These are phyloP conservation scores for Lepeophtheirus nordmannii DNA, from an alignment of 2,888 invertebrate species.

Conservation along the genomic window DNA sequence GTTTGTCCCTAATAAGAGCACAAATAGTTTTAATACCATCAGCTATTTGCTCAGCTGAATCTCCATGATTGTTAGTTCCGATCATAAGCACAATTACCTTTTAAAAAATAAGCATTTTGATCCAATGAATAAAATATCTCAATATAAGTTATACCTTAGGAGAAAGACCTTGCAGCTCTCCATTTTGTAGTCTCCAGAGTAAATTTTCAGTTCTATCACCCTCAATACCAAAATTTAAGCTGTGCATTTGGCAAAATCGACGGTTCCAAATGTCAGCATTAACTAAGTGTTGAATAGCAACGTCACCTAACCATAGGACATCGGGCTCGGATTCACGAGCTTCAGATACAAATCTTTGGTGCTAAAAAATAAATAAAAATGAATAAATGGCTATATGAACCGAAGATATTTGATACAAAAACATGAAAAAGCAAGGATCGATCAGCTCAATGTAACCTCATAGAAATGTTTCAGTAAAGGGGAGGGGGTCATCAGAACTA, in stretches of 20 bases:
- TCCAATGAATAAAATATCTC: not conserved
- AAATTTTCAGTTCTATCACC: constrained; percentile 75
- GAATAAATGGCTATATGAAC: no score
- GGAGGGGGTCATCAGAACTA: no score
- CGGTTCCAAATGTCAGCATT: constrained; percentile 75
- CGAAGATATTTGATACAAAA: not conserved
- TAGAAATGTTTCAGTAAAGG: no score
- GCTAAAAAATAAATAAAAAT: constrained; percentile 42
- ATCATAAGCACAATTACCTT: constrained; percentile 70
- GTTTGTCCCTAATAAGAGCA: constrained; percentile 53
- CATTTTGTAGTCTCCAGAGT: constrained; percentile 74
- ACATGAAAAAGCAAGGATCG: not conserved
- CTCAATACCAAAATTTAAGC: constrained; percentile 76
- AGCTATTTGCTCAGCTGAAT: constrained; percentile 61
- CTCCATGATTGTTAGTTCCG: constrained; percentile 70
- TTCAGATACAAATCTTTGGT: constrained; percentile 65
- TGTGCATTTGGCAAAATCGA: constrained; percentile 76
- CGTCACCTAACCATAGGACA: constrained; percentile 78
- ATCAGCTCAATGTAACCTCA: no score
- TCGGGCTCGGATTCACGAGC: constrained; percentile 79
- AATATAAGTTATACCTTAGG: constrained; percentile 50
- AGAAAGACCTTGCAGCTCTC: constrained; percentile 69
- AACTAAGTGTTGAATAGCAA: constrained; percentile 62
- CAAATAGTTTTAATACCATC: constrained; percentile 66
- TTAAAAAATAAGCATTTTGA: constrained; percentile 30